Base-by-base conservation (phyloP, 1,140 invertebrate genomes). In the Hypsibius dujardini region DNA sequence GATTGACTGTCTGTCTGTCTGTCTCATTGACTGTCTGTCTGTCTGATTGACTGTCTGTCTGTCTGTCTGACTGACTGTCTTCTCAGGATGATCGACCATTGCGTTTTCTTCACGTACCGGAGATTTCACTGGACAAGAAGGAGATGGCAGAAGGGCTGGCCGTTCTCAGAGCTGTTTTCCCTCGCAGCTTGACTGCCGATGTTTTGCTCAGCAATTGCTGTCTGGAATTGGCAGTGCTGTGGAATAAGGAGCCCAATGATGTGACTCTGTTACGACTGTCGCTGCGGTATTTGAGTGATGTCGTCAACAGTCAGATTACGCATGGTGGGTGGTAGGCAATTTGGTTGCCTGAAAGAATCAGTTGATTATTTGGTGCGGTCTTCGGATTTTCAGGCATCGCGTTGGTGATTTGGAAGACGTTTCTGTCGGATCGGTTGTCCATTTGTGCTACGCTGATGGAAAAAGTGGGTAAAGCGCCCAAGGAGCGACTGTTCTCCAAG, bases 201-300 rank as follows among this genome's bases (percentile, higher is more conserved):
- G 84, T 87, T 47, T 78, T 95, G 46, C 79, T 93, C 47, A 85
- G 87, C 12, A 91, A 93, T 79, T 86, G 92, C 81, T 86, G 85
- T 74, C 95, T 91, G 92, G 90, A 94, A 77, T 90, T 89, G 79
- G 84, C 88, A 72, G 84, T 88, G 73, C 83, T 84, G 70, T 95
- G 91, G 91, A 87, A 88, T 77, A 89, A 87, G 79, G 84, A 87
- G 74, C 84, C 87, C 72, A 83, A 86, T 69, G 82, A 84, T 71
- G 80, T 87, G n/a, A 79, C 83, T 28, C 79, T 84, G 74, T 79
- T 90, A 1, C 79, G 84, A 73, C 84, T 85, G 12, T 84, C 86
- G 0, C 75, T 90, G 1, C 78, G 79, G 59, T 87, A 85, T 76
- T 77, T 87, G 74, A 78, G 76, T 50, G 80, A 79, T 75, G 87